phyloP scores from a whole-genome alignment of 2,797 vertebrate species.

The Acipenser transmontanus region DNA sequence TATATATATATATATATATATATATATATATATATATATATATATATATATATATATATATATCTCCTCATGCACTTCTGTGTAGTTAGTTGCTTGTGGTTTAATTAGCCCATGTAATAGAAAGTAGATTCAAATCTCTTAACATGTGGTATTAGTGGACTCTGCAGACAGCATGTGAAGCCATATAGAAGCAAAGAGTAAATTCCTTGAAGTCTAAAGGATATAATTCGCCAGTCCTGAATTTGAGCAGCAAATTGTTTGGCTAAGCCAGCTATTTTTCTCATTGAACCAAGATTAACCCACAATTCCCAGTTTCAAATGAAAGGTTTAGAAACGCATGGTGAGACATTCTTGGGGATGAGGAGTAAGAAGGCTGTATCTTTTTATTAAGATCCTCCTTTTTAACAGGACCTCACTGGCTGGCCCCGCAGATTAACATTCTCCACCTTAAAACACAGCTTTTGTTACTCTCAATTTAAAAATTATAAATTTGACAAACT shows the following conservation, averaged over 20 bases:
- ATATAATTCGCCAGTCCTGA: not conserved
- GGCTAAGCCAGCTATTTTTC: not conserved
- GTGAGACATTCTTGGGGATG: not conserved
- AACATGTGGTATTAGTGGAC: not conserved
- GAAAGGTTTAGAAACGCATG: not conserved
- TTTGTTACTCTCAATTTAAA: too few relatives aligned
- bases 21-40: too few relatives aligned
- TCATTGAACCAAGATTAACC: not conserved
- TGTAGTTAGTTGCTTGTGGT: too few relatives aligned
- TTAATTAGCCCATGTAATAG: not conserved
- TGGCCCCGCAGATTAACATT: too few relatives aligned
- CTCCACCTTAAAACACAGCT: too few relatives aligned
- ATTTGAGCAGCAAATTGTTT: not conserved
- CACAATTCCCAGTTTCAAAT: not conserved
- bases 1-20: too few relatives aligned
- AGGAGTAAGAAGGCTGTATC: not conserved
- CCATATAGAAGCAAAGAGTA: not conserved
- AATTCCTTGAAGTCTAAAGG: not conserved
- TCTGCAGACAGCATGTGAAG: not conserved
- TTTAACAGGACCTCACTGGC: too few relatives aligned
- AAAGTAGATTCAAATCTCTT: not conserved
- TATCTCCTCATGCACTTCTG: too few relatives aligned
- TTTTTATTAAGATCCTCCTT: too few relatives aligned
- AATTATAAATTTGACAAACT: too few relatives aligned
- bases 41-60: too few relatives aligned